Conservation (phyloP, 2,888 invertebrate species). For the Athalia rosae region DNA sequence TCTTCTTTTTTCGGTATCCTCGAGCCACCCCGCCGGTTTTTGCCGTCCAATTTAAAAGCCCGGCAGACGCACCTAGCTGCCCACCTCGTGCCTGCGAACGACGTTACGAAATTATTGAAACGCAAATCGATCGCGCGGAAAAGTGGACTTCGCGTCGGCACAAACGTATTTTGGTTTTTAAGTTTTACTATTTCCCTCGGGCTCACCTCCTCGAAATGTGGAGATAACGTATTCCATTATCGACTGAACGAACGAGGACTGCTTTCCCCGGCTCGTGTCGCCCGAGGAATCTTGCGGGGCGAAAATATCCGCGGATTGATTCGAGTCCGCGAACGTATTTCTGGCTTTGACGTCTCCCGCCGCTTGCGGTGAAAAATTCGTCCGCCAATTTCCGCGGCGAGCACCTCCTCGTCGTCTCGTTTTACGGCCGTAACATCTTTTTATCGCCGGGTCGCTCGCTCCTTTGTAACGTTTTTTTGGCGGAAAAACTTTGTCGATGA, state of each 20-base stretch:
- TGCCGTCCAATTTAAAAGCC: slow-evolving; percentile 1
- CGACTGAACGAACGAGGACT: not conserved
- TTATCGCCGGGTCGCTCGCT: not conserved
- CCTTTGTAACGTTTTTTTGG: not conserved
- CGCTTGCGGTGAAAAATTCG: not conserved
- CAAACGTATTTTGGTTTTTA: not conserved
- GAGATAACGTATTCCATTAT: slow-evolving; percentile 15
- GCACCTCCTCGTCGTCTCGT: not conserved
- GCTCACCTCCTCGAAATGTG: slow-evolving; percentile 13
- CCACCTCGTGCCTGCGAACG: slow-evolving; percentile 26
- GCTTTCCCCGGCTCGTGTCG: not conserved
- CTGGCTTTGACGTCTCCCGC: slow-evolving; percentile 7
- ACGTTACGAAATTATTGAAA: not conserved
- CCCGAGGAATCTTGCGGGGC: not conserved
- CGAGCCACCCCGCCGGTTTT: not conserved
- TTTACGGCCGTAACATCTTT: slow-evolving; percentile 14
- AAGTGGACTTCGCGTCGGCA: not conserved
- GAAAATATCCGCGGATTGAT: not conserved
- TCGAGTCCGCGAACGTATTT: not conserved
- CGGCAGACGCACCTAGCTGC: slow-evolving; percentile 9
- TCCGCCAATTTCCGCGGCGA: not conserved
- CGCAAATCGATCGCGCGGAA: not conserved
- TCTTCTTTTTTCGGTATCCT: not conserved
- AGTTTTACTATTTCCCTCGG: not conserved
- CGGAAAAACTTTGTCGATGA: not conserved